Evolutionary conservation across 1,140 invertebrate genomes (phyloP).

Genomic region (Tachypleus tridentatus): DNA sequence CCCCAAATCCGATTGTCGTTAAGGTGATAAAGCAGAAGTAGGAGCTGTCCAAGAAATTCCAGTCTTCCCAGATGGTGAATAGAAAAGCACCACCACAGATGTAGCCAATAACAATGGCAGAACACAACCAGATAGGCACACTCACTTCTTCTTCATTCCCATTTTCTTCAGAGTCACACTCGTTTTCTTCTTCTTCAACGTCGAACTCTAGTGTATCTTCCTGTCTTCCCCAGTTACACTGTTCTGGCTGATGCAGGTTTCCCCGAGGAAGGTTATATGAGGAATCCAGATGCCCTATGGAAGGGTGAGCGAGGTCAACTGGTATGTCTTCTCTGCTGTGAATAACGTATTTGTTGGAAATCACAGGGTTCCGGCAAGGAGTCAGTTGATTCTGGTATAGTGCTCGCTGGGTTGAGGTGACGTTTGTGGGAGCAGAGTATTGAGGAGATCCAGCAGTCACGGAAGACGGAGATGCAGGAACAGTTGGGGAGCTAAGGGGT

Average conservation of each 20-base stretch:
- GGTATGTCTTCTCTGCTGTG: background rate
- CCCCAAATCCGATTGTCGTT: conserved; percentile 63
- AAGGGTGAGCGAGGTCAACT: background rate
- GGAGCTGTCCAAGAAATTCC: conserved; percentile 78
- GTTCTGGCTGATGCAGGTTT: background rate
- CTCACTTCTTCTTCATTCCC: conserved; percentile 17
- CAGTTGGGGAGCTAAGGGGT: background rate
- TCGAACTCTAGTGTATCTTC: background rate
- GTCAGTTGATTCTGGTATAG: too few relatives aligned
- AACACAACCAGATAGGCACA: conserved; percentile 62
- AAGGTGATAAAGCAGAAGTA: conserved; percentile 88
- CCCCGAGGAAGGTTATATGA: background rate
- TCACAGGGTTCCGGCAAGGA: conserved; percentile 13
- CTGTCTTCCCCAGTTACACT: background rate
- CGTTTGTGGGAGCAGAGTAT: background rate
- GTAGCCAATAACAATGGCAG: conserved; percentile 78
- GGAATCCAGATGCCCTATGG: background rate
- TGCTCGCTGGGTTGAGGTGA: background rate
- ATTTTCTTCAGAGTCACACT: conserved; percentile 30
- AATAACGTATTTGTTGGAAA: conserved; percentile 20
- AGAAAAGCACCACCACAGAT: conserved; percentile 80
- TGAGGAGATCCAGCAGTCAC: background rate
- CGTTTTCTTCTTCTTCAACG: background rate
- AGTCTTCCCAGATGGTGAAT: conserved; percentile 66
- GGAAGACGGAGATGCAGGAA: background rate